Conservation (phyloP, 1,140 invertebrate species). For the Micrasema longulum region DNA sequence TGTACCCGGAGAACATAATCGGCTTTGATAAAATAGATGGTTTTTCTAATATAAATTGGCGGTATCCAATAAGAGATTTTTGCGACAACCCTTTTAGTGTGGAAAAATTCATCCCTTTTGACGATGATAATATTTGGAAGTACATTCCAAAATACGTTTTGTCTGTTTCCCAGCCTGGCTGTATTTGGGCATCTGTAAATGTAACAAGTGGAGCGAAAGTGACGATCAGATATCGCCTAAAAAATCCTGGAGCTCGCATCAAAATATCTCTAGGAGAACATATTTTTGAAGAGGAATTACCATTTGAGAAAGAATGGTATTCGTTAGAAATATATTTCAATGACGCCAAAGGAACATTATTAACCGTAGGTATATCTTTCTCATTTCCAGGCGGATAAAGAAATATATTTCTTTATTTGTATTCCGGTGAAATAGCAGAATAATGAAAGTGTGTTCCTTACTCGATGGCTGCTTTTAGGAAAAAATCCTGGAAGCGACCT, state of each 20-base stretch:
- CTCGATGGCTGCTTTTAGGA: no score
- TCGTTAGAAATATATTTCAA: background rate
- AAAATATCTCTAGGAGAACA: conserved; percentile 2
- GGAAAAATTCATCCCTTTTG: no score
- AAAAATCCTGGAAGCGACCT: no score
- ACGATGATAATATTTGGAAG: no score
- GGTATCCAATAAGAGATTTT: background rate
- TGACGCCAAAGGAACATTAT: background rate
- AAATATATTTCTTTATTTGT: no score
- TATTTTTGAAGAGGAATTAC: background rate
- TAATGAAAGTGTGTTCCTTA: no score
- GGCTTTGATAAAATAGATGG: no score
- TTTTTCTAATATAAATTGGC: no score
- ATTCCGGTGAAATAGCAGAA: no score
- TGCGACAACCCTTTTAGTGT: background rate
- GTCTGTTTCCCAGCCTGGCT: background rate
- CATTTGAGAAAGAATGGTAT: background rate
- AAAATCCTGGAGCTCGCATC: background rate
- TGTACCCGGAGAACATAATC: no score
- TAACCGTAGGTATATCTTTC: no score
- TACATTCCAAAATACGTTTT: background rate
- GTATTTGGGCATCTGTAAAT: background rate
- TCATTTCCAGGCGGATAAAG: no score
- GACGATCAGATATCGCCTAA: background rate
- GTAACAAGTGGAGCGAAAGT: background rate